A percentile compares a stretch with the other conserved stretches of the same genome.
Conservation (phyloP, 2,888 invertebrate species). For the Philereme transversata region DNA sequence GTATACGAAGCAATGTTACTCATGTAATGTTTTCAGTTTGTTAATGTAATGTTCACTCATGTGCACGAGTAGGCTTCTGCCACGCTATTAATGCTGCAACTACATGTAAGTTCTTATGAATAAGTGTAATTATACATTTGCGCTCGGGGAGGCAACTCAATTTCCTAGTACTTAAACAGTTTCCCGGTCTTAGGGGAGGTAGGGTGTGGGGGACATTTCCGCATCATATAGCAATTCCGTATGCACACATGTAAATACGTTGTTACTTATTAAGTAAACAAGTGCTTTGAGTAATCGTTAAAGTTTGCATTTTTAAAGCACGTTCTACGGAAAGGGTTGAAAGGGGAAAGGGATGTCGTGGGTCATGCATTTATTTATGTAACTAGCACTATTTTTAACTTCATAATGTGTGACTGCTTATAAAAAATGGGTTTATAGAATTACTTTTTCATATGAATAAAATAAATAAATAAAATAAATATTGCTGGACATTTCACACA, state of each 20-base stretch:
- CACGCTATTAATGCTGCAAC: slow-evolving; percentile 1
- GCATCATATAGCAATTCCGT: slow-evolving; percentile 49
- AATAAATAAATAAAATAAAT: too few relatives aligned
- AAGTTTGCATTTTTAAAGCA: background rate
- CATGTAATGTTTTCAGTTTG: background rate
- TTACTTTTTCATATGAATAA: too few relatives aligned
- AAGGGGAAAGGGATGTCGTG: too few relatives aligned
- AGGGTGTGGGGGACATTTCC: slow-evolving; percentile 52
- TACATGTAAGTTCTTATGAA: slow-evolving; percentile 29
- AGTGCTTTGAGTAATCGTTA: background rate
- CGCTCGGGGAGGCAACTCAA: slow-evolving; percentile 53
- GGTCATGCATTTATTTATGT: too few relatives aligned
- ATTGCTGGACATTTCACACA: too few relatives aligned
- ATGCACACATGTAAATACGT: slow-evolving; percentile 16
- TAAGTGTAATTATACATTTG: slow-evolving; percentile 49
- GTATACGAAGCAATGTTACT: background rate
- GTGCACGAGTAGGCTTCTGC: slow-evolving; percentile 8
- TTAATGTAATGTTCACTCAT: background rate
- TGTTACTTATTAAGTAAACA: slow-evolving; percentile 5
- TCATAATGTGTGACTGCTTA: too few relatives aligned
- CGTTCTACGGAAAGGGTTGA: background rate
- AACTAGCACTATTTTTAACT: too few relatives aligned
- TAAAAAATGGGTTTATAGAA: too few relatives aligned
- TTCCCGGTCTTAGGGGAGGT: slow-evolving; percentile 43
- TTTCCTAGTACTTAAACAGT: slow-evolving; percentile 63